These are phyloP conservation scores for Samia ricini DNA, from an alignment of 1,140 invertebrate species.

Conservation along the genomic window DNA sequence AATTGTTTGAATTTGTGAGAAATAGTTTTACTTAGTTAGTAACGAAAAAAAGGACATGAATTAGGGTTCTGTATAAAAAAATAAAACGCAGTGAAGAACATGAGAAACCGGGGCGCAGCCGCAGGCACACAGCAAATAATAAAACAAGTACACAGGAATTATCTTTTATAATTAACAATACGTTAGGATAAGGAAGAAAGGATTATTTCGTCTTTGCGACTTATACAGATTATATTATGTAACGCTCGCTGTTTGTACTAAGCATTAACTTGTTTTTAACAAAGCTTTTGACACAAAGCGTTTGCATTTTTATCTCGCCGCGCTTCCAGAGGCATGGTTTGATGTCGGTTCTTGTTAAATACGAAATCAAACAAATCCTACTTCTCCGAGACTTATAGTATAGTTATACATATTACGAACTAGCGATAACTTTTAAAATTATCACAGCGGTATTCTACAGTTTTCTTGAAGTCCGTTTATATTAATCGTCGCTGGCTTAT, in stretches of 20 bases:
- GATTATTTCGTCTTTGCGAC: too few relatives aligned
- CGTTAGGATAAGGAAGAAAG: too few relatives aligned
- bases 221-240: neutral
- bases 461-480: slow-evolving; percentile 27
- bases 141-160: too few relatives aligned
- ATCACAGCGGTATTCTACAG: slow-evolving; percentile 40
- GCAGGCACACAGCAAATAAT: too few relatives aligned
- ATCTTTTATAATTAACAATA: too few relatives aligned
- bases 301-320: neutral
- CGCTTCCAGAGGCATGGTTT: neutral
- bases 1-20: too few relatives aligned
- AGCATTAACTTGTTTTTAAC: neutral
- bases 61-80: too few relatives aligned
- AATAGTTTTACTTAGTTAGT: too few relatives aligned
- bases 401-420: neutral
- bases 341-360: neutral
- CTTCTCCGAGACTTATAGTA: neutral
- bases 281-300: neutral
- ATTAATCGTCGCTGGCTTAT: slow-evolving; percentile 50
- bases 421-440: neutral
- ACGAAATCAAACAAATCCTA: neutral
- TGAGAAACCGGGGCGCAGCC: too few relatives aligned
- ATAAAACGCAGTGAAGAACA: too few relatives aligned
- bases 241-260: neutral
- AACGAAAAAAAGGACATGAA: too few relatives aligned